Evolutionary conservation across 2,113 vertebrate species (phyloP).

Genomic region (Tetrax tetrax): DNA sequence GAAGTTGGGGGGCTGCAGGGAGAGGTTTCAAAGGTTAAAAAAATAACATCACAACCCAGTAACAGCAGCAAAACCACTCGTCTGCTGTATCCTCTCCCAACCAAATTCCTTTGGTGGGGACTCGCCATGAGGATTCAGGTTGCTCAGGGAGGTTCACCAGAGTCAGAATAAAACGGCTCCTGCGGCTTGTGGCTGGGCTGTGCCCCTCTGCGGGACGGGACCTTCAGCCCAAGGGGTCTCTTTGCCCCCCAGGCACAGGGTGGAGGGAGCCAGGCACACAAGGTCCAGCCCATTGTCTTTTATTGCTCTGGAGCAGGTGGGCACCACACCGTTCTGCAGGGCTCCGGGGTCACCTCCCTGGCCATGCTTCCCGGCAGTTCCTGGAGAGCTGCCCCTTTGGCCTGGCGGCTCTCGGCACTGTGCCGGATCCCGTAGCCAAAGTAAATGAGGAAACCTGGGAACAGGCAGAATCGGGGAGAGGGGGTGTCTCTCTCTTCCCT

Average conservation of each 20-base stretch:
- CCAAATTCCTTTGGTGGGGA: conserved; percentile 67
- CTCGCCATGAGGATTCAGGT: conserved; percentile 53
- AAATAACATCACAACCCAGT: not conserved
- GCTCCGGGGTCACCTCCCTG: not conserved
- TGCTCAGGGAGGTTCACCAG: conserved; percentile 67
- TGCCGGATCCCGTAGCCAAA: conserved; percentile 81
- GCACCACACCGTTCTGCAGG: fast-evolving
- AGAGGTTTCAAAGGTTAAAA: conserved; percentile 2
- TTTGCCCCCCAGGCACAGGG: too few species aligned
- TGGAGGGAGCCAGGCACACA: not conserved
- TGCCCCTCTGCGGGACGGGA: fast-evolving
- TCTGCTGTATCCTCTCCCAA: conserved; percentile 69
- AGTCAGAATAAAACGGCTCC: not conserved
- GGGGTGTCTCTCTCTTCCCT: not conserved
- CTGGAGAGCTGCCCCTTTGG: not conserved
- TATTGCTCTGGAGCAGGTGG: not conserved
- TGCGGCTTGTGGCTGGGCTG: not conserved
- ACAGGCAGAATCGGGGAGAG: not conserved
- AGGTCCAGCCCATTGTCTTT: not conserved
- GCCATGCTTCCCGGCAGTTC: fast-evolving
- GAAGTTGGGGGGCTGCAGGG: not conserved
- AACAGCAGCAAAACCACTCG: conserved; percentile 38
- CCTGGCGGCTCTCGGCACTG: conserved; percentile 72
- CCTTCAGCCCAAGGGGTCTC: not conserved
- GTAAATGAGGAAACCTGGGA: conserved; percentile 83